These are phyloP conservation scores for Poeciliopsis turneri DNA, from an alignment of 2,797 vertebrate genomes.

Conservation along the genomic window DNA sequence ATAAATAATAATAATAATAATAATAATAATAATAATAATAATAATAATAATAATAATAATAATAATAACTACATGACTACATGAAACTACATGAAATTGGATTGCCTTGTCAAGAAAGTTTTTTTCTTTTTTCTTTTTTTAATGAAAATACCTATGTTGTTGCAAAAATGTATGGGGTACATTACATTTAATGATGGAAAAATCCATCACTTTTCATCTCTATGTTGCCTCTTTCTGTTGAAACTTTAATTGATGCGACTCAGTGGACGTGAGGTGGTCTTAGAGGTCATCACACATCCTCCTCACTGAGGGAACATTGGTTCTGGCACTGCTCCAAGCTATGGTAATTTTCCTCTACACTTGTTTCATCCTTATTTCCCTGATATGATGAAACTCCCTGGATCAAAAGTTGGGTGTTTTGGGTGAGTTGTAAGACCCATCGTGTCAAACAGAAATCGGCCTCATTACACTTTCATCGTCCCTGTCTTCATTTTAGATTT, in stretches of 20 bases:
- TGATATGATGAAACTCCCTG: neutral
- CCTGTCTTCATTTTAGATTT: constrained; percentile 1
- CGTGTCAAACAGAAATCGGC: neutral
- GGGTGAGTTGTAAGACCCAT: constrained; percentile 4
- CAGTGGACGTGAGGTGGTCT: neutral
- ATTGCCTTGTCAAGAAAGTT: neutral
- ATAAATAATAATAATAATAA: too few relatives aligned
- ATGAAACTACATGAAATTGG: neutral
- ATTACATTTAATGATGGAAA: neutral
- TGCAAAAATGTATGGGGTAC: neutral
- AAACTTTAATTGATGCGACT: neutral
- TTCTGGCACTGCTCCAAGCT: neutral
- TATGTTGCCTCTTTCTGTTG: neutral
- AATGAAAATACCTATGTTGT: neutral
- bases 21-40: too few relatives aligned
- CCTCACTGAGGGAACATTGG: neutral
- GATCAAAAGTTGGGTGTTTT: constrained; percentile 8
- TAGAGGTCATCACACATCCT: constrained; percentile 4
- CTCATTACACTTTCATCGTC: constrained; percentile 2
- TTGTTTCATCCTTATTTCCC: constrained; percentile 1
- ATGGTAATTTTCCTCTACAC: neutral
- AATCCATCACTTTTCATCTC: neutral
- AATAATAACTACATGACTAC: too few relatives aligned
- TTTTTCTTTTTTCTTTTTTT: neutral
- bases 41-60: too few relatives aligned